Percentiles rank a stretch among this genome's conserved stretches.
Conservation (phyloP, 2,797 vertebrate species). For the Valencia hispanica region DNA sequence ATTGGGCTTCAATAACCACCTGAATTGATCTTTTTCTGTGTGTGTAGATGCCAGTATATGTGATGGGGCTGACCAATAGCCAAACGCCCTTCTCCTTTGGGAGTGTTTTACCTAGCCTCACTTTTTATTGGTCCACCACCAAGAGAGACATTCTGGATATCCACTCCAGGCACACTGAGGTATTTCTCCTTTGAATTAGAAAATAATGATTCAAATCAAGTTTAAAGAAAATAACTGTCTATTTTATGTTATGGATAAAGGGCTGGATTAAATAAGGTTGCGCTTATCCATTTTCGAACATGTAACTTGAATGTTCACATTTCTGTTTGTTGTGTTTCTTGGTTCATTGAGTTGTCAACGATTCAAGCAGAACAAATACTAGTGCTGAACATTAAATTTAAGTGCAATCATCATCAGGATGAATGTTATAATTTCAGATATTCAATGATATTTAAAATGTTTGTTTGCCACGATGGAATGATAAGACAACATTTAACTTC, state of each 20-base stretch:
- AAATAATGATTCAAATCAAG: neutral
- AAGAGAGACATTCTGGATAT: conserved; percentile 92
- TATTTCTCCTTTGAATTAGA: conserved; percentile 59
- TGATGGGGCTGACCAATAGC: conserved; percentile 91
- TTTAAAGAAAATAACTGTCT: neutral
- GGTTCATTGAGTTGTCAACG: neutral
- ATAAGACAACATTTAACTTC: neutral
- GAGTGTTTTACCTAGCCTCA: conserved; percentile 86
- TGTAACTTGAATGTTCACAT: neutral
- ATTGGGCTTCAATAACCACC: neutral
- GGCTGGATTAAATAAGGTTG: neutral
- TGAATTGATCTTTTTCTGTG: conserved; percentile 13
- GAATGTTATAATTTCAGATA: neutral
- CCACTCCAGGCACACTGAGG: conserved; percentile 89
- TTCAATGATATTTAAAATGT: neutral
- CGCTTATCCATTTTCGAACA: neutral
- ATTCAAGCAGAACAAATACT: neutral
- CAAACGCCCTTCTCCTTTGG: conserved; percentile 96
- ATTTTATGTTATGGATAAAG: neutral
- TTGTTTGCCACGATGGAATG: neutral
- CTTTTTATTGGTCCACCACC: conserved; percentile 94
- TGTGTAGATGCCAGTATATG: conserved; percentile 92
- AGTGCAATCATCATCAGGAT: neutral
- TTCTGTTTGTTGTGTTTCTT: neutral
- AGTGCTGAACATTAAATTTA: neutral